Base-by-base conservation (phyloP, 2,113 vertebrate species). In the Pygoscelis antarcticus region DNA sequence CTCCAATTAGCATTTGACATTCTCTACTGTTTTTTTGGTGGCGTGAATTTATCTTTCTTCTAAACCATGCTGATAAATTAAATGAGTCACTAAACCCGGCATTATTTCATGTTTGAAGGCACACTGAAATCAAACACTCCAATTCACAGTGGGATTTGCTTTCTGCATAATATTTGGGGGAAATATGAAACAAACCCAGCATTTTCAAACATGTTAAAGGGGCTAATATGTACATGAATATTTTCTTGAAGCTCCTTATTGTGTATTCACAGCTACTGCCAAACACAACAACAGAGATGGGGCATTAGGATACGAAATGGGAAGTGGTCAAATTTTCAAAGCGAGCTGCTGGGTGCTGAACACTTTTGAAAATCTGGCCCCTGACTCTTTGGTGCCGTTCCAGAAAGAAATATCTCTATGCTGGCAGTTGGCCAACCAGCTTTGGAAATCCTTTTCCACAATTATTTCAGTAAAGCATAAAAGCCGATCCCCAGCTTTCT, bases 311-410 rank as follows among this genome's bases (percentile, higher is more conserved):
- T 96, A 96, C 91, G 82, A 95, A 91, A 91, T 77, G 78, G 96
- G 96, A 97, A 97, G 94, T 34, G 66, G 89, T 95, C 89, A 75
- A 4, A 80, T 93, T 96, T 96, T 97, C 94, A 96, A 93, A 96
- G 95, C 0, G 21, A 96, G 89, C 78, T 94, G 93, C 74, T 90
- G 94, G 83, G 91, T 91, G 89, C 78, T 22, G 13, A 96, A 87
- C 65, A 70, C 95, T 89, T 93, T 34, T 65, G 77, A 87, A 96
- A 96, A 91, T 91, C 93, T 97, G 84, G 87, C 84, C 91, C 46
- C 58, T 85, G 54, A 55, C 74, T 96, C 68, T 91, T 95, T 90
- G 79, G 94, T 90, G 95, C 71, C 0, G 0, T 84, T 95, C 90
- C 91, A 93, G 83, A 93, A 95, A 95, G 77, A 96, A 96, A 96